phyloP scores from a whole-genome alignment of 1,140 invertebrate genomes.

The Macrotrachela quadricornifera region DNA sequence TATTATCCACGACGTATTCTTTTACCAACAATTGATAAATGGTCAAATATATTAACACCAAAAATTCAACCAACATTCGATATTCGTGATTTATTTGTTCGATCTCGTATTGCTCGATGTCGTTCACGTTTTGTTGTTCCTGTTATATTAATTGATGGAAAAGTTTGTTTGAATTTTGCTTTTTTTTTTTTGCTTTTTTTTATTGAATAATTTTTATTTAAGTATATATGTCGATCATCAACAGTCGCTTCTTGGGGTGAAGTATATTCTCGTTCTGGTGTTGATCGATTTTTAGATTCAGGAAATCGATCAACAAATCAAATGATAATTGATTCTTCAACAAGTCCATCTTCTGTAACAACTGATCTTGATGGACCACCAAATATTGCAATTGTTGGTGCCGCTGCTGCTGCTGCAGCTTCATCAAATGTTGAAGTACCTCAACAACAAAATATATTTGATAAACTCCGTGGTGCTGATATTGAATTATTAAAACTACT shows the following conservation, averaged over 20 bases:
- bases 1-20: slow-evolving; percentile 39
- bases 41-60: neutral
- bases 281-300: neutral
- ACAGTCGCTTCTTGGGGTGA: slow-evolving; percentile 41
- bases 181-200: slow-evolving; percentile 18
- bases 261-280: slow-evolving; percentile 40
- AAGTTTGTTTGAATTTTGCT: slow-evolving; percentile 20
- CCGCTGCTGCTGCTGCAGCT: neutral
- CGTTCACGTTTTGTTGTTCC: slow-evolving; percentile 53
- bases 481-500: slow-evolving; percentile 49
- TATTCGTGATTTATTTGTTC: slow-evolving; percentile 2
- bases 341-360: neutral
- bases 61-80: neutral
- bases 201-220: slow-evolving; percentile 41
- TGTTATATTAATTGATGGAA: slow-evolving; percentile 53
- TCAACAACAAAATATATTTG: slow-evolving; percentile 14
- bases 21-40: neutral
- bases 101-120: slow-evolving; percentile 36
- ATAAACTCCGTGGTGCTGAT: slow-evolving; percentile 40
- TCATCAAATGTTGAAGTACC: neutral
- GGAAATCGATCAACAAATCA: neutral
- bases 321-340: neutral
- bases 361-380: neutral
- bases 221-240: slow-evolving; percentile 27
- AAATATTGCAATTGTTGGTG: neutral